A percentile compares a stretch with the other conserved stretches of the same genome.
Evolutionary conservation across 2,113 vertebrate genomes (phyloP).

Genomic region (Coracopsis vasa): DNA sequence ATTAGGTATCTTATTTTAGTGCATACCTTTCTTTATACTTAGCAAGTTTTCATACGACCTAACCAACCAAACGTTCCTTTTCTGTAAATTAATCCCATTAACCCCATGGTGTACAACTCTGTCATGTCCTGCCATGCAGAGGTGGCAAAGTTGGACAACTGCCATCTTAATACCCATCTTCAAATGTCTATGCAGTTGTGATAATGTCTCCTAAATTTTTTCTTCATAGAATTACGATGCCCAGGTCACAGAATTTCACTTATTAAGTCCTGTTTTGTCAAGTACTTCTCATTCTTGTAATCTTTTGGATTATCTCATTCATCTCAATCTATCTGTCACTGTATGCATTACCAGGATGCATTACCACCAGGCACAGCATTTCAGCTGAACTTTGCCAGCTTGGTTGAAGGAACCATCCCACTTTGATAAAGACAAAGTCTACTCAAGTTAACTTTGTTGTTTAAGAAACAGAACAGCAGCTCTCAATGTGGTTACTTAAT

Average conservation of each 20-base stretch:
- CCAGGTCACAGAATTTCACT: neutral
- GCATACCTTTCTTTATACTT: neutral
- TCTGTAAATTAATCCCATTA: neutral
- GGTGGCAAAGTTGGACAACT: neutral
- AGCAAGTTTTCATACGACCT: neutral
- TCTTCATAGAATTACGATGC: neutral
- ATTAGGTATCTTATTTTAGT: neutral
- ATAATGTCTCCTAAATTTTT: neutral
- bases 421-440: neutral
- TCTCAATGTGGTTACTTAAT: constrained; percentile 26
- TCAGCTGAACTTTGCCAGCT: neutral
- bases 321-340: neutral
- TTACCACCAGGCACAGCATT: neutral
- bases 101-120: neutral
- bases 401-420: neutral
- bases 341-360: rapidly evolving
- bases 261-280: neutral
- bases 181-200: neutral
- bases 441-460: neutral
- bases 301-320: neutral
- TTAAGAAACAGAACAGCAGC: neutral
- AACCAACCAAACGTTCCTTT: neutral
- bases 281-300: neutral
- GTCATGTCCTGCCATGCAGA: rapidly evolving
- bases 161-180: neutral